Conservation (phyloP, 2,888 invertebrate species). For the Sphaeridia pumilis region DNA sequence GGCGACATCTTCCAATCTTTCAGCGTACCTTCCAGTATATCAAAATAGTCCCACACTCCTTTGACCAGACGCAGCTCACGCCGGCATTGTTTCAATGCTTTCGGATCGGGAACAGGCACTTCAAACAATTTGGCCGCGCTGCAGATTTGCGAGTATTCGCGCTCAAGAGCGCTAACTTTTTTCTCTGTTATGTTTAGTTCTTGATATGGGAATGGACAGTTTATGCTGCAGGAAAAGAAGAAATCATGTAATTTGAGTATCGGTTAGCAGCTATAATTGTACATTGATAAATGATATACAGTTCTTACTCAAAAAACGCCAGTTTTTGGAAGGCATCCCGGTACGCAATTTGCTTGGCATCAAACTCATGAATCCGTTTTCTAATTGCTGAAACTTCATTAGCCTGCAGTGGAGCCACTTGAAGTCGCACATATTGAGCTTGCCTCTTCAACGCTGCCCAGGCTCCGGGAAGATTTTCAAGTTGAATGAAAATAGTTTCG, state of each 20-base stretch:
- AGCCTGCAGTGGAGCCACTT: constrained; percentile 87
- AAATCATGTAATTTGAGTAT: background rate
- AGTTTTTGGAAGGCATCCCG: constrained; percentile 67
- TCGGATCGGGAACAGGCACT: constrained; percentile 88
- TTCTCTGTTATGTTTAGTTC: constrained; percentile 63
- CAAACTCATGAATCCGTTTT: constrained; percentile 73
- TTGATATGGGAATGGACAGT: constrained; percentile 59
- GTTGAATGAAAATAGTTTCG: constrained; percentile 81
- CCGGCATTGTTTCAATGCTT: constrained; percentile 77
- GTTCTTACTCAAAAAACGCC: constrained; percentile 42
- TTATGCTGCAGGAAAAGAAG: constrained; percentile 50
- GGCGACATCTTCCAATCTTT: constrained; percentile 96
- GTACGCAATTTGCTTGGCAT: constrained; percentile 67
- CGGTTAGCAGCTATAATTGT: background rate
- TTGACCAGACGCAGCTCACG: constrained; percentile 62
- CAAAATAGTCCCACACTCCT: constrained; percentile 92
- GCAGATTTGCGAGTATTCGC: constrained; percentile 72
- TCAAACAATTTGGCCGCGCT: constrained; percentile 88
- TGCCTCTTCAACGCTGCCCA: constrained; percentile 92
- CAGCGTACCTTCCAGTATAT: constrained; percentile 78
- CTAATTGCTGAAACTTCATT: constrained; percentile 84
- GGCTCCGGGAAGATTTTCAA: constrained; percentile 85
- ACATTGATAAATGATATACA: background rate
- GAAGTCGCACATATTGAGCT: constrained; percentile 78
- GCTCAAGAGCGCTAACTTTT: constrained; percentile 65